Conservation (phyloP, 2,797 vertebrate genomes). For the Megalops cyprinoides region DNA sequence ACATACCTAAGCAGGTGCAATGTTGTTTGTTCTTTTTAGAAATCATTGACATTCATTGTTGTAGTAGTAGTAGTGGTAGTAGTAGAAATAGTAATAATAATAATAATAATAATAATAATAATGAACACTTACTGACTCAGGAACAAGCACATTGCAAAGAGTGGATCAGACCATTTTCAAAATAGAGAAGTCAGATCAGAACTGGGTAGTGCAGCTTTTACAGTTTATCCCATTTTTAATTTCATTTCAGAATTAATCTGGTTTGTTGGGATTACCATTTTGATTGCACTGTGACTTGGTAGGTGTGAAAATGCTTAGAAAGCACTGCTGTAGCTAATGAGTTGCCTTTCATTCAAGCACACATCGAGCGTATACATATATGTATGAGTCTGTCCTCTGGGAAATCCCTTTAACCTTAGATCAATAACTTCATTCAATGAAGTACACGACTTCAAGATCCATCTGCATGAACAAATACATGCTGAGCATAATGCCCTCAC, state of each 20-base stretch:
- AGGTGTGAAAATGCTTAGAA: background rate
- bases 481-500: background rate
- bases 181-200: no score
- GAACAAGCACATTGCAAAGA: slow-evolving; percentile 3
- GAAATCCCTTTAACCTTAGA: background rate
- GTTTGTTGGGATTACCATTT: no score
- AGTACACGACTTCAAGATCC: background rate
- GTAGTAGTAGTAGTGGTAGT: no score
- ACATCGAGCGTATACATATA: background rate
- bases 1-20: background rate
- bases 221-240: no score
- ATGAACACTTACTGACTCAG: background rate
- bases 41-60: no score
- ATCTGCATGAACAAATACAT: background rate
- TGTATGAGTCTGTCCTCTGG: background rate
- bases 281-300: no score
- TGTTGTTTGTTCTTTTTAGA: background rate
- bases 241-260: no score
- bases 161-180: background rate
- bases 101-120: no score
- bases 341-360: background rate
- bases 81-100: no score
- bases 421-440: slow-evolving; percentile 1
- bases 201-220: no score
- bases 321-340: background rate